Evolutionary conservation across 2,797 vertebrate species (phyloP).

Genomic region (Epinephelus awoara): DNA sequence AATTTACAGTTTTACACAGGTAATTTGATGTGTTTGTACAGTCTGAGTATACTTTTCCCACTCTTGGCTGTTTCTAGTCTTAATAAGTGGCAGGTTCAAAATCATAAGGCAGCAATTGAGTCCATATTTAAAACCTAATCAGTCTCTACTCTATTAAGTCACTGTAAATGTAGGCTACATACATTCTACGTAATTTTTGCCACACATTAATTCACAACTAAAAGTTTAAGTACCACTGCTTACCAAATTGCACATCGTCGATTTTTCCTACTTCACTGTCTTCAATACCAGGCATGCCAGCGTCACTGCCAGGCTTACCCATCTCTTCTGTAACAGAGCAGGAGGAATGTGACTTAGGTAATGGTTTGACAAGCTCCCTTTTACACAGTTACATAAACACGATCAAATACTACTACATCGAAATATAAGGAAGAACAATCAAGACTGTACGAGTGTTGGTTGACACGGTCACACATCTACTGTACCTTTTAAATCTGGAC

Average conservation of each 20-base stretch:
- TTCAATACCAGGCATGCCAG: slow-evolving; percentile 99
- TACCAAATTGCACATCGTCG: slow-evolving; percentile 91
- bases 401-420: background rate
- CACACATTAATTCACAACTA: background rate
- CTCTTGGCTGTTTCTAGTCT: background rate
- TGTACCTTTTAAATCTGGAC: slow-evolving; percentile 82
- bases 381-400: background rate
- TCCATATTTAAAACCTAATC: background rate
- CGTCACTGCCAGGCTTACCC: slow-evolving; percentile 93
- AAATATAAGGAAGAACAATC: background rate
- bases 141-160: background rate
- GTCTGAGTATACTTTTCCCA: background rate
- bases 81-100: background rate
- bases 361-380: background rate
- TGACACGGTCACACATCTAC: background rate
- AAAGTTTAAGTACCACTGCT: slow-evolving; percentile 53
- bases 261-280: slow-evolving; percentile 94
- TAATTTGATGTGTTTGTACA: background rate
- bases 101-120: background rate
- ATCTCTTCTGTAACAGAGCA: slow-evolving; percentile 85
- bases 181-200: background rate
- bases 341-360: background rate
- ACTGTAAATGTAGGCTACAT: background rate
- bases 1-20: background rate
- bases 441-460: background rate